Percentiles rank a stretch among this genome's conserved stretches.
Conservation (phyloP, 2,113 vertebrate species). For the Empidonax traillii region DNA sequence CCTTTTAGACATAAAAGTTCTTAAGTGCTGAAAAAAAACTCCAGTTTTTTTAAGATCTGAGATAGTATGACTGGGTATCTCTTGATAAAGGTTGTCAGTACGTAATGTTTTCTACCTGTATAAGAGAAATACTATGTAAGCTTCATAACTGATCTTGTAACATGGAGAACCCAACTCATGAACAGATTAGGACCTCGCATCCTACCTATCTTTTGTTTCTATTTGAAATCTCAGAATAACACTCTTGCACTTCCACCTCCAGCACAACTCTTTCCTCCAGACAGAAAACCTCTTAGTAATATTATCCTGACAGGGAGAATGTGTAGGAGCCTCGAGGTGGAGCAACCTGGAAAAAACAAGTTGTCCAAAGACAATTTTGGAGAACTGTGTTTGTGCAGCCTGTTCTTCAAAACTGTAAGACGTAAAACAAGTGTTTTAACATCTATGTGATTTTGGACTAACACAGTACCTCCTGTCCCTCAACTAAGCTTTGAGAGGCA, state of each 20-base stretch:
- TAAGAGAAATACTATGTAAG: neutral
- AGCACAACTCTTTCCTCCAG: neutral
- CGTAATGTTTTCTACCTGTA: neutral
- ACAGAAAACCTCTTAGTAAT: neutral
- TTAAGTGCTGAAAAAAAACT: neutral
- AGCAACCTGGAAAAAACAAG: neutral
- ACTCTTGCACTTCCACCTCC: neutral
- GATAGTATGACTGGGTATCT: neutral
- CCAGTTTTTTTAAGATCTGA: neutral
- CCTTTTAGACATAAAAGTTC: neutral
- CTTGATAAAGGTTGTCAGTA: neutral
- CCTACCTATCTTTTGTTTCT: neutral
- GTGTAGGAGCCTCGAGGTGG: neutral
- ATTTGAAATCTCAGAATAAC: neutral
- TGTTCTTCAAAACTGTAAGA: neutral
- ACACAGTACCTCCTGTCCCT: neutral
- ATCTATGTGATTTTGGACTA: neutral
- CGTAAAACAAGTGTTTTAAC: neutral
- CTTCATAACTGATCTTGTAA: neutral
- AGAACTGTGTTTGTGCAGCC: neutral
- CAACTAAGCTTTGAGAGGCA: neutral
- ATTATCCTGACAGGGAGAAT: neutral
- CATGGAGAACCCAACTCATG: neutral
- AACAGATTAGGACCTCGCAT: neutral
- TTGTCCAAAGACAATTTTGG: neutral